Conservation (phyloP, 2,888 invertebrate genomes). For the Spilosoma lubricipeda region DNA sequence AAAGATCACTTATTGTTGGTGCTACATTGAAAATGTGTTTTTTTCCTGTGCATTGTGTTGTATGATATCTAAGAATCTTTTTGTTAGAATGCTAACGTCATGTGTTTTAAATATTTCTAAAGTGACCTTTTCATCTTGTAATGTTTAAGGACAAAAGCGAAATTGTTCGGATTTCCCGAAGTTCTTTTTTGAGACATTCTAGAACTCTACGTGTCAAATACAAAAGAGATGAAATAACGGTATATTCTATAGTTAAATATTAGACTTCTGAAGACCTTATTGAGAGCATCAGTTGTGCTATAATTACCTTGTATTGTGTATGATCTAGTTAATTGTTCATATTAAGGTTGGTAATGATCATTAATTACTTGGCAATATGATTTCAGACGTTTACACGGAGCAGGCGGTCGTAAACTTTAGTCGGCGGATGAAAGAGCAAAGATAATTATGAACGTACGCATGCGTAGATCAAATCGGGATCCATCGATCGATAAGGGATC, state of each 20-base stretch:
- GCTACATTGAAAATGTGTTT: constrained; percentile 69
- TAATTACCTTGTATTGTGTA: constrained; percentile 62
- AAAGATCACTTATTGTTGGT: constrained; percentile 74
- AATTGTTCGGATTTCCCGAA: constrained; percentile 41
- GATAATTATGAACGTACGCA: constrained; percentile 83
- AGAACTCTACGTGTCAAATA: constrained; percentile 47
- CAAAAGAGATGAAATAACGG: constrained; percentile 45
- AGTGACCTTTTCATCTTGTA: constrained; percentile 50
- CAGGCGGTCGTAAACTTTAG: constrained; percentile 77
- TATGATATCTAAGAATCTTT: constrained; percentile 62
- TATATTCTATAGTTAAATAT: constrained; percentile 52
- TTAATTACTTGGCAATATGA: constrained; percentile 82
- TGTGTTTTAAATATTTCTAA: constrained; percentile 39
- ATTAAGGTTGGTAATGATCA: constrained; percentile 73
- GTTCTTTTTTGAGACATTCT: constrained; percentile 31
- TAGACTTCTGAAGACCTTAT: constrained; percentile 48
- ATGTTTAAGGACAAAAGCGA: constrained; percentile 29
- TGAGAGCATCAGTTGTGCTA: constrained; percentile 55
- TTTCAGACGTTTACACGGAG: constrained; percentile 80
- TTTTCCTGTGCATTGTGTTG: constrained; percentile 63
- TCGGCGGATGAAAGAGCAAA: constrained; percentile 83
- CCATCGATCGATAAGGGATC: constrained; percentile 82
- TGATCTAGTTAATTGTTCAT: constrained; percentile 73
- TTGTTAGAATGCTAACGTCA: constrained; percentile 48
- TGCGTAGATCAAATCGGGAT: constrained; percentile 84